Conservation (phyloP, 2,888 invertebrate species). For the Dinocampus coccinellae region DNA sequence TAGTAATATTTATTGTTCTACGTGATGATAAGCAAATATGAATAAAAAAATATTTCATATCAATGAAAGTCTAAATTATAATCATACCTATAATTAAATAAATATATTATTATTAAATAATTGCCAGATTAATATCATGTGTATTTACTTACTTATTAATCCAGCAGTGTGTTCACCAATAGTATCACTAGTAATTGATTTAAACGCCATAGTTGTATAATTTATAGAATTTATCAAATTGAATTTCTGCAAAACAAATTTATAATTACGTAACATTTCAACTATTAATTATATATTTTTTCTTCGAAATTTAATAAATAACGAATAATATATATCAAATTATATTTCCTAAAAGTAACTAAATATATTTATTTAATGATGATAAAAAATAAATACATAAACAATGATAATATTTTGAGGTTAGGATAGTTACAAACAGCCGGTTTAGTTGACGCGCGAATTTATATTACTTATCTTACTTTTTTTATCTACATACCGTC, state of each 20-base stretch:
- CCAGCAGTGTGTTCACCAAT: slow-evolving; percentile 56
- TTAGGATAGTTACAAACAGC: slow-evolving; percentile 11
- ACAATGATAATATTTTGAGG: neutral
- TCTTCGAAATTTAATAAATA: no score
- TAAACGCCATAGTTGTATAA: slow-evolving; percentile 38
- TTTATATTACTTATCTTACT: neutral
- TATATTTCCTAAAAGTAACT: neutral
- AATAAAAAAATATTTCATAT: no score
- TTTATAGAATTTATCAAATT: slow-evolving; percentile 33
- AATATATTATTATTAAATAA: neutral
- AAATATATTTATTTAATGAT: neutral
- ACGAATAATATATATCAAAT: no score
- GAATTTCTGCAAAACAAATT: slow-evolving; percentile 40
- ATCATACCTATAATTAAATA: no score
- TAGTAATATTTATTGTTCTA: no score
- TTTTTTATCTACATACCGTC: neutral
- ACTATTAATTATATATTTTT: no score
- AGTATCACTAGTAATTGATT: slow-evolving; percentile 29
- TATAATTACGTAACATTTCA: slow-evolving; percentile 43
- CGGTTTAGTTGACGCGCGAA: neutral
- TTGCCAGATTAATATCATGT: neutral
- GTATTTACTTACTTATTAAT: slow-evolving; percentile 56
- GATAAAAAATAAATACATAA: neutral
- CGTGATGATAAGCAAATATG: no score
- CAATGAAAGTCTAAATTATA: no score